A percentile compares a stretch with the other conserved stretches of the same genome.
These are phyloP conservation scores for Lasius fuliginosus DNA, from an alignment of 2,888 invertebrate genomes.

Conservation along the genomic window DNA sequence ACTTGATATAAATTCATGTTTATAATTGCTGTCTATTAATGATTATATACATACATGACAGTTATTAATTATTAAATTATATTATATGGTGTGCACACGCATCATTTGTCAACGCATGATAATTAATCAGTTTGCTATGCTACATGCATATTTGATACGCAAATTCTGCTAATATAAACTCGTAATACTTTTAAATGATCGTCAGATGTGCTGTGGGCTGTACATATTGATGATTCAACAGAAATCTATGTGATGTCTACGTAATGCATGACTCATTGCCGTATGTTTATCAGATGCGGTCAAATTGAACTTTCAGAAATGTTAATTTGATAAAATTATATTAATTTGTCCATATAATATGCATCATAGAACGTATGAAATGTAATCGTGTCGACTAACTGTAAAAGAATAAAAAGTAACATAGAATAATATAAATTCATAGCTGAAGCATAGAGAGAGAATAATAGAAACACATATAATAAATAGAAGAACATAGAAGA, in stretches of 20 bases:
- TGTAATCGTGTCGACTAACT: neutral
- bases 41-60: slow-evolving; percentile 57
- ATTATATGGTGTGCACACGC: slow-evolving; percentile 60
- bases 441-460: too few species aligned
- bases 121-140: slow-evolving; percentile 65
- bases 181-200: slow-evolving; percentile 67
- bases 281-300: neutral
- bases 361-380: neutral
- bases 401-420: slow-evolving; percentile 6
- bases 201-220: slow-evolving; percentile 61
- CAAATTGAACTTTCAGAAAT: neutral
- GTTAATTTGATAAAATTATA: neutral
- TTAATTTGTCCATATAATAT: neutral
- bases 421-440: slow-evolving; percentile 3
- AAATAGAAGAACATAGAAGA: neutral
- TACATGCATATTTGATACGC: slow-evolving; percentile 58
- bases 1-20: slow-evolving; percentile 39
- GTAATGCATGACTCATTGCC: slow-evolving; percentile 49
- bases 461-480: neutral
- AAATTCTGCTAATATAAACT: slow-evolving; percentile 51
- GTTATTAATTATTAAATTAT: slow-evolving; percentile 67
- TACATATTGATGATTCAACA: slow-evolving; percentile 46
- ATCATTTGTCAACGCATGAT: slow-evolving; percentile 68
- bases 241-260: slow-evolving; percentile 54
- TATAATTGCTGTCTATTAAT: slow-evolving; percentile 64